Evolutionary conservation across 2,113 vertebrate genomes (phyloP).

Genomic region (Machaerirhynchus nigripectus): DNA sequence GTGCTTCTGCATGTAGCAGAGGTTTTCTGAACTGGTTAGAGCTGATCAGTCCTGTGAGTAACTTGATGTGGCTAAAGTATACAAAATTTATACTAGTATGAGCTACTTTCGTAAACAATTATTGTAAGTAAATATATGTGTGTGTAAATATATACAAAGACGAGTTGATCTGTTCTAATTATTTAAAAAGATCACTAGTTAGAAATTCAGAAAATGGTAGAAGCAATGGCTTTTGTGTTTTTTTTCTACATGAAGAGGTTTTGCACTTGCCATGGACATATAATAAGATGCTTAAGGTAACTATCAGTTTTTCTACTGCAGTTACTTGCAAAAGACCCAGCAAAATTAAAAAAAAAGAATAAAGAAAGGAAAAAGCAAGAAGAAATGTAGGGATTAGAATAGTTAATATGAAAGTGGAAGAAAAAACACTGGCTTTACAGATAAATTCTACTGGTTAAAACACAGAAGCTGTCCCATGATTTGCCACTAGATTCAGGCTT

Average conservation of each 20-base stretch:
- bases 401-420: background rate
- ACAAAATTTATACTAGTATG: background rate
- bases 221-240: background rate
- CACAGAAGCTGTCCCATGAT: background rate
- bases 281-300: background rate
- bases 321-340: background rate
- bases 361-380: background rate
- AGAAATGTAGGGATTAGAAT: background rate
- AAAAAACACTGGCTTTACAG: background rate
- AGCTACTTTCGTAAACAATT: background rate
- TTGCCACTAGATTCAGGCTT: background rate
- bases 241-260: background rate
- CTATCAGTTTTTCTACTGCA: background rate
- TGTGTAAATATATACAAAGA: background rate
- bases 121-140: rapidly evolving
- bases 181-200: background rate
- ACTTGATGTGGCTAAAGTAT: background rate
- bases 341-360: background rate
- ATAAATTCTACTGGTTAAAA: background rate
- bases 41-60: background rate
- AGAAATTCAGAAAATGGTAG: background rate
- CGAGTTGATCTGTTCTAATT: background rate
- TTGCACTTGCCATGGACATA: background rate
- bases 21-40: background rate
- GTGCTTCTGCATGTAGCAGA: background rate